A percentile compares a stretch with the other conserved stretches of the same genome.
Evolutionary conservation across 2,888 invertebrate species (phyloP).

Genomic region (Aphidius colemani): DNA sequence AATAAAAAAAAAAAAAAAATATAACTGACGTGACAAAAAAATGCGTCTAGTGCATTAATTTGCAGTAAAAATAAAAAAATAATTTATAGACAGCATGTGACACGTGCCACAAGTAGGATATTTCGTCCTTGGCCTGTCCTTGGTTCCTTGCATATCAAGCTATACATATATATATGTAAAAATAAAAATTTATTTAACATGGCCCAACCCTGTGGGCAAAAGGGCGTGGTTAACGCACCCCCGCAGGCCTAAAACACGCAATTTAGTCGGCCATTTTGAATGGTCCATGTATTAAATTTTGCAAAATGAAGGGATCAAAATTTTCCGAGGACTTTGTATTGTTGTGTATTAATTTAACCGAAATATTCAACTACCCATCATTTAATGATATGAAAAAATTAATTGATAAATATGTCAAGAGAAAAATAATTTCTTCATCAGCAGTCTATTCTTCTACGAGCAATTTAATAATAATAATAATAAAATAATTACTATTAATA

Average conservation of each 20-base stretch:
- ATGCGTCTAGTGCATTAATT: not conserved
- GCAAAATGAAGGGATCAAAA: slow-evolving; percentile 15
- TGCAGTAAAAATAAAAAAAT: too few species aligned
- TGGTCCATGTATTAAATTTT: slow-evolving; percentile 7
- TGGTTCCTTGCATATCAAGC: slow-evolving; percentile 33
- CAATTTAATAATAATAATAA: too few species aligned
- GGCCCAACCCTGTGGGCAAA: slow-evolving; percentile 27
- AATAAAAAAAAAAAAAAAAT: too few species aligned
- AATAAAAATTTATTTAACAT: not conserved
- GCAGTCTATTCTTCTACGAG: too few species aligned
- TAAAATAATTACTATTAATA: too few species aligned
- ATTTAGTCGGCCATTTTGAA: slow-evolving; percentile 49
- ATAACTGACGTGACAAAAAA: too few species aligned
- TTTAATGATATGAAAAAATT: too few species aligned
- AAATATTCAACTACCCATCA: too few species aligned
- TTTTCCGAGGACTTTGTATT: slow-evolving; percentile 1
- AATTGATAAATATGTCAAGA: too few species aligned
- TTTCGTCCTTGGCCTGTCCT: slow-evolving; percentile 48
- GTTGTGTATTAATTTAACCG: too few species aligned
- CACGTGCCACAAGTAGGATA: slow-evolving; percentile 15
- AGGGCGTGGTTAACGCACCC: slow-evolving; percentile 55
- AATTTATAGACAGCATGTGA: too few species aligned
- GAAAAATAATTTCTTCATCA: too few species aligned
- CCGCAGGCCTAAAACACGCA: slow-evolving; percentile 43
- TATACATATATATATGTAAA: not conserved